phyloP scores from a whole-genome alignment of 2,113 vertebrate species.

The Cettia cetti region DNA sequence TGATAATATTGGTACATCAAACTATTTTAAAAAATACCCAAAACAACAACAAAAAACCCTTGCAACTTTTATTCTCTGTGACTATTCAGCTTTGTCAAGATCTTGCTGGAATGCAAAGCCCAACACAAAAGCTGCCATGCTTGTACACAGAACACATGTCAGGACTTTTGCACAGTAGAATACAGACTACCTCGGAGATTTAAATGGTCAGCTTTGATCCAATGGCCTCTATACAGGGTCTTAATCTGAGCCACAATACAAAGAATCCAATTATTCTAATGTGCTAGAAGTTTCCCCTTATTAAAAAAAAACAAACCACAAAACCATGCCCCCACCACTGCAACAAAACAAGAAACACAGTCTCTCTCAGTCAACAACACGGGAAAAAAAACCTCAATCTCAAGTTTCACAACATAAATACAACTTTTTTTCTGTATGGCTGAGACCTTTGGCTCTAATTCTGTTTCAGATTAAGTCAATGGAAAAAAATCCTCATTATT shows the following conservation, averaged over 20 bases:
- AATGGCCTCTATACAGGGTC: neutral
- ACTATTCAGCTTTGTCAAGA: neutral
- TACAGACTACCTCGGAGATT: neutral
- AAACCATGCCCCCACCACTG: neutral
- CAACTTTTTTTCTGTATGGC: neutral
- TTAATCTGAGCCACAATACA: constrained; percentile 9
- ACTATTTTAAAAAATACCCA: neutral
- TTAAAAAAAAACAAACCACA: neutral
- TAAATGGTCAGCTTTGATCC: neutral
- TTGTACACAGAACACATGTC: neutral
- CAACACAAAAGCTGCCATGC: constrained; percentile 3
- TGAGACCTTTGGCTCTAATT: neutral
- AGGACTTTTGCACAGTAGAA: neutral
- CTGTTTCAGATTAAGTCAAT: neutral
- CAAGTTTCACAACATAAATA: neutral
- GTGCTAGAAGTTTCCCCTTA: neutral
- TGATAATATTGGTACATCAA: neutral
- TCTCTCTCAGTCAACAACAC: neutral
- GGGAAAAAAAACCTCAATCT: neutral
- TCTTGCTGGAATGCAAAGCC: constrained; percentile 15
- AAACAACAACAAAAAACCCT: neutral
- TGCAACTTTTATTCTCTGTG: neutral
- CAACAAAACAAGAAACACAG: neutral
- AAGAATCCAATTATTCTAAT: neutral
- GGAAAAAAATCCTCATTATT: neutral